phyloP scores from a whole-genome alignment of 2,113 vertebrate genomes.

The Eretmochelys imbricata region DNA sequence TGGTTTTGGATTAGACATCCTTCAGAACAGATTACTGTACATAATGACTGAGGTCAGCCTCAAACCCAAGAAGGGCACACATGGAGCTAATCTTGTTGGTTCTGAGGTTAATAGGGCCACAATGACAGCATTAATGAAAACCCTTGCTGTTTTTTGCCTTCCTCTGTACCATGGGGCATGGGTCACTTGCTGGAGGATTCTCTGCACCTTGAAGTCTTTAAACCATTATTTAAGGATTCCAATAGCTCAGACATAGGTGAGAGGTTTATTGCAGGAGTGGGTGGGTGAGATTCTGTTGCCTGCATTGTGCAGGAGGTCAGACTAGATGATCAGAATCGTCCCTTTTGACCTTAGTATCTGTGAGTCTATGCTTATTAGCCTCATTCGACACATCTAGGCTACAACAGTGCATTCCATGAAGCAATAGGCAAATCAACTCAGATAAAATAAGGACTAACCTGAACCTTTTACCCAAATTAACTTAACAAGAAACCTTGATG shows the following conservation, averaged over 20 bases:
- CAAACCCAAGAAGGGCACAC: not conserved
- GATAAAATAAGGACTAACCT: not conserved
- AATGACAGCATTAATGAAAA: not conserved
- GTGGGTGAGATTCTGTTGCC: no score
- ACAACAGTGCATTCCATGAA: not conserved
- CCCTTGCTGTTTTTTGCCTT: no score
- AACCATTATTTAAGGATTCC: no score
- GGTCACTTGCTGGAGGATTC: no score
- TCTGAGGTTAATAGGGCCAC: fast-evolving
- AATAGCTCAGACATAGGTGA: no score
- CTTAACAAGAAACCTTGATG: not conserved
- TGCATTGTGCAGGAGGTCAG: no score
- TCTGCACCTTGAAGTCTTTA: no score
- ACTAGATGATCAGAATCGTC: no score
- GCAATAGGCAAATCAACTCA: fast-evolving
- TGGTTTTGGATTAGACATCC: not conserved
- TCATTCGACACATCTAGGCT: not conserved
- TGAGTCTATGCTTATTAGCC: fast-evolving
- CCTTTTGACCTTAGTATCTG: no score
- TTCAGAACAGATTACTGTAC: not conserved
- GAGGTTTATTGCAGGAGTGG: no score
- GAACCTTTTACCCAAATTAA: not conserved
- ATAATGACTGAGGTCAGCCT: not conserved
- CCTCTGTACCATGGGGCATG: no score
- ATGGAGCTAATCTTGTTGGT: not conserved